Evolutionary conservation across 2,113 vertebrate species (phyloP).

Genomic region (Chiloscyllium plagiosum): DNA sequence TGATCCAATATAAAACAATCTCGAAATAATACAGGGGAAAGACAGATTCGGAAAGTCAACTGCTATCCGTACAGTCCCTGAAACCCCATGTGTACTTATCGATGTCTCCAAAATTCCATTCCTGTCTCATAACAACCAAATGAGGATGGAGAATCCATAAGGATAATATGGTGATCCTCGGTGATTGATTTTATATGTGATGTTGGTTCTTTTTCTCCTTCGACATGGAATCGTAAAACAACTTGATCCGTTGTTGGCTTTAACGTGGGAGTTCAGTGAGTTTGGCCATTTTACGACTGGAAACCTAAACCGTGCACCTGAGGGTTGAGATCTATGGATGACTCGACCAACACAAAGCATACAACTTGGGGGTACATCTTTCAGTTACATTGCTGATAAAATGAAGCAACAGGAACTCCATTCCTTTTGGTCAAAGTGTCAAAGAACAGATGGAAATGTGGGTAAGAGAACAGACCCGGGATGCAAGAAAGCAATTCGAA

Average conservation of each 20-base stretch:
- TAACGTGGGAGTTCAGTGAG: background rate
- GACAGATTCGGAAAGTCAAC: background rate
- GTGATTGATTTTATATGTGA: background rate
- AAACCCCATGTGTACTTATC: background rate
- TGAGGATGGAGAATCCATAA: too few relatives aligned
- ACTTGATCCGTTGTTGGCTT: background rate
- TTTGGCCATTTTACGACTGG: background rate
- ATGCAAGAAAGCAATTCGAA: background rate
- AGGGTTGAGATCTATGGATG: background rate
- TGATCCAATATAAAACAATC: background rate
- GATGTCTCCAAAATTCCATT: background rate
- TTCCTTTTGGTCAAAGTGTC: conserved; percentile 30
- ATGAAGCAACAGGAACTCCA: conserved; percentile 15
- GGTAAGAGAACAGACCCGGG: background rate
- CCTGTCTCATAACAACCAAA: background rate
- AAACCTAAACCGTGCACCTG: background rate
- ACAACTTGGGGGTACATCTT: background rate
- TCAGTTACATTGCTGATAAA: background rate
- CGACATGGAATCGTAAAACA: background rate
- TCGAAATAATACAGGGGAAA: background rate
- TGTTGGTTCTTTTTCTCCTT: background rate
- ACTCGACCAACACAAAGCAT: too few relatives aligned
- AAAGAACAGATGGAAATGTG: conserved; percentile 28
- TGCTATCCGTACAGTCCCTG: background rate
- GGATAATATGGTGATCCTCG: background rate